Evolutionary conservation across 2,888 invertebrate species (phyloP).

Genomic region (Branchipolynoe longqiensis): DNA sequence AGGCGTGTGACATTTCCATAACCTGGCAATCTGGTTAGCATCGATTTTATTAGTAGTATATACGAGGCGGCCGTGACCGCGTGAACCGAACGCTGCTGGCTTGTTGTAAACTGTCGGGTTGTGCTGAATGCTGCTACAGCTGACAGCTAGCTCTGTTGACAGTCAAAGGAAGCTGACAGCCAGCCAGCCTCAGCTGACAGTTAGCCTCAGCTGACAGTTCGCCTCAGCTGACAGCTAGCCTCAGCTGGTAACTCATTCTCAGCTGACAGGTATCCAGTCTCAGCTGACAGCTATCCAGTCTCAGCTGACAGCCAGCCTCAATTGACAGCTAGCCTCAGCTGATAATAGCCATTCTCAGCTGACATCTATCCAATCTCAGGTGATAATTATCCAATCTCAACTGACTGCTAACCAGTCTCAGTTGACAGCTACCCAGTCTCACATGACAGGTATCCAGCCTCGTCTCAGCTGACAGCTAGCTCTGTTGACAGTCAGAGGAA

Average conservation of each 20-base stretch:
- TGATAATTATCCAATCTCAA: not conserved
- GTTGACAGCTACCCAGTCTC: not conserved
- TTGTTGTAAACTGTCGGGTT: too few species aligned
- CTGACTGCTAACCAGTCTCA: not conserved
- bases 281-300: too few species aligned
- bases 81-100: too few species aligned
- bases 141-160: too few species aligned
- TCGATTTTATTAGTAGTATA: constrained; percentile 35
- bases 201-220: too few species aligned
- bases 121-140: too few species aligned
- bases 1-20: constrained; percentile 24
- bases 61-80: not conserved
- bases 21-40: constrained; percentile 29
- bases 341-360: not conserved
- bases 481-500: too few species aligned
- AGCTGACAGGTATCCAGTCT: not conserved
- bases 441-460: not conserved
- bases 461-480: too few species aligned
- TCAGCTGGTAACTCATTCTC: not conserved
- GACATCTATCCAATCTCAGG: not conserved
- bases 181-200: not conserved
- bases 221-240: too few species aligned
- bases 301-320: not conserved
- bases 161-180: too few species aligned
- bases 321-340: not conserved